Percentiles rank a stretch among this genome's conserved stretches.
Evolutionary conservation across 2,797 vertebrate genomes (phyloP).

Genomic region (Chaenodraco wilsoni): DNA sequence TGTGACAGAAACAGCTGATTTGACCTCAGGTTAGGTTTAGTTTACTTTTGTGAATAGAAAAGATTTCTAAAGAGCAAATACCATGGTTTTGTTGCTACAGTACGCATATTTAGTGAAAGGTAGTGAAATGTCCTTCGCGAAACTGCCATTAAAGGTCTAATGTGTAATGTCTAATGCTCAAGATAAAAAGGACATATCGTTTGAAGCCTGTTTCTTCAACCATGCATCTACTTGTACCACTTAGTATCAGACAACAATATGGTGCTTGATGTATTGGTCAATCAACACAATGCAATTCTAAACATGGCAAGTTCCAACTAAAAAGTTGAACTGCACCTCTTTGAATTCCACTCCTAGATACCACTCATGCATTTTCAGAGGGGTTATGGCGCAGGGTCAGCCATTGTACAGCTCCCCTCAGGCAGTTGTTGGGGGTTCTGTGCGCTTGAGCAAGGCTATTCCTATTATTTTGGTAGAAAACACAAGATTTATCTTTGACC

Average conservation of each 20-base stretch:
- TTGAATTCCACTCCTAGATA: not conserved
- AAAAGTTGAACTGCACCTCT: not conserved
- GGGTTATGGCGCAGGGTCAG: not conserved
- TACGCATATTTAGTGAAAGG: not conserved
- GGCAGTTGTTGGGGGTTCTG: not conserved
- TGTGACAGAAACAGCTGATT: not conserved
- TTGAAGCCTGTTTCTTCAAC: not conserved
- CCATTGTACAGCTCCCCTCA: not conserved
- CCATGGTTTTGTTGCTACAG: not conserved
- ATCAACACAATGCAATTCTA: not conserved
- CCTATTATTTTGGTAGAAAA: conserved; percentile 8
- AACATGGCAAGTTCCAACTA: not conserved
- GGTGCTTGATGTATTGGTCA: not conserved
- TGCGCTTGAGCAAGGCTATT: no score
- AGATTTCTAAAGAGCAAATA: not conserved
- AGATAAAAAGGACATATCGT: not conserved
- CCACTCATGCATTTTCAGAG: not conserved
- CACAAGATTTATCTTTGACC: conserved; percentile 23
- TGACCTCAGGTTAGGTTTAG: not conserved
- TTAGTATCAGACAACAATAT: conserved; percentile 10
- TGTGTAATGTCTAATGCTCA: no score
- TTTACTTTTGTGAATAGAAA: not conserved
- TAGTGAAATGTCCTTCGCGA: not conserved
- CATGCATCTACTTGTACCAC: not conserved
- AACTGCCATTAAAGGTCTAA: no score